Conservation (phyloP, 2,797 vertebrate genomes). For the Galagoides demidoff region DNA sequence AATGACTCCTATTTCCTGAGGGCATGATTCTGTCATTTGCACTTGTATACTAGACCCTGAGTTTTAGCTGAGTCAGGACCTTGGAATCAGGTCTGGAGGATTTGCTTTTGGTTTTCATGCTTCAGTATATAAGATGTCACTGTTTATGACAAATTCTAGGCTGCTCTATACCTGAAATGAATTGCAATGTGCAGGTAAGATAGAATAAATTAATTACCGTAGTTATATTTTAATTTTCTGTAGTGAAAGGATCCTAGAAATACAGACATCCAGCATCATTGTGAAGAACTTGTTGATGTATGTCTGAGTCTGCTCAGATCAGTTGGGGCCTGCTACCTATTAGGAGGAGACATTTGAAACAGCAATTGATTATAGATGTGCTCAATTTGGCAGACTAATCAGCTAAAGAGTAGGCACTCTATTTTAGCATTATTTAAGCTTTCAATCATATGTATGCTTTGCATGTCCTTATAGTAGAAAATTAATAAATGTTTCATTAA, state of each 20-base stretch:
- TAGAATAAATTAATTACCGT: conserved; percentile 37
- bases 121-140: conserved; percentile 4
- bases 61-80: conserved; percentile 66
- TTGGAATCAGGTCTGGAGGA: conserved; percentile 34
- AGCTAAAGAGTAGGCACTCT: neutral
- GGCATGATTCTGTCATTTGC: conserved; percentile 23
- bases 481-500: conserved; percentile 10
- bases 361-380: neutral
- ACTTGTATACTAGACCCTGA: neutral
- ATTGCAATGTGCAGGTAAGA: neutral
- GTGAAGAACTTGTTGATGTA: neutral
- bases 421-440: conserved; percentile 32
- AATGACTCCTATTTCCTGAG: conserved; percentile 43
- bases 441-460: conserved; percentile 25
- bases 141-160: neutral
- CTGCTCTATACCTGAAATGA: neutral
- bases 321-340: neutral
- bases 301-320: neutral
- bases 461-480: neutral
- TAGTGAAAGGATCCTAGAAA: conserved; percentile 28
- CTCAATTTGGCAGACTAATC: conserved; percentile 5
- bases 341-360: neutral
- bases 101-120: neutral
- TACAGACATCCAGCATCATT: neutral
- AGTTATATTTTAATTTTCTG: conserved; percentile 28